Conservation (phyloP, 1,140 invertebrate species). For the Aphelinus atriplicis region DNA sequence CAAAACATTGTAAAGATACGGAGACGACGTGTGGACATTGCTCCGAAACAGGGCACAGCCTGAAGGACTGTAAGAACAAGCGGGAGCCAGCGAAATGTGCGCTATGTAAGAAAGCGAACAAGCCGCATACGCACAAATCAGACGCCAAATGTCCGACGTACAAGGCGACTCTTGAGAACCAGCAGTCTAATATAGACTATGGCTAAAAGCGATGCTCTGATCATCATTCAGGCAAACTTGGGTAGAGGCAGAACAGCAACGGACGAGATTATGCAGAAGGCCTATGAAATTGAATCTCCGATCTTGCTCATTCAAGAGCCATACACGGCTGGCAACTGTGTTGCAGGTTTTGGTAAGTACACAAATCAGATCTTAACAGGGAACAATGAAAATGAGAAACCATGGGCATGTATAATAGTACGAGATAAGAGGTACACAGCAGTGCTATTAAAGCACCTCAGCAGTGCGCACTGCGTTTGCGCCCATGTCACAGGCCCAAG, state of each 20-base stretch:
- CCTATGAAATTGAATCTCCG: background rate
- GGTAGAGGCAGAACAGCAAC: background rate
- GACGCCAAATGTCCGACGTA: background rate
- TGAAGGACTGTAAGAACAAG: background rate
- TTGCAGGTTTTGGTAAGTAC: background rate
- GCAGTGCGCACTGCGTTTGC: background rate
- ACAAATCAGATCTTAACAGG: background rate
- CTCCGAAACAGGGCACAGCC: background rate
- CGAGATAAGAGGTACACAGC: background rate
- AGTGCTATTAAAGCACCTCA: background rate
- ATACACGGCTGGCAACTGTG: background rate
- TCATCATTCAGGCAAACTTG: background rate
- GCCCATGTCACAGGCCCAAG: background rate
- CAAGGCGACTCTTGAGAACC: background rate
- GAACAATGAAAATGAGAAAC: background rate
- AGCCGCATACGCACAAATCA: background rate
- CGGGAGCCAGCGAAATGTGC: too few relatives aligned
- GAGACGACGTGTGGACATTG: background rate
- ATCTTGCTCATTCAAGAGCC: slow-evolving; percentile 14
- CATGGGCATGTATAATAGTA: background rate
- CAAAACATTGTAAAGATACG: background rate
- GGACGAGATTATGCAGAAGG: background rate
- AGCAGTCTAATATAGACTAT: background rate
- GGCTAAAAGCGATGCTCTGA: background rate
- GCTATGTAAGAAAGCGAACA: too few relatives aligned